Conservation (phyloP, 1,140 invertebrate genomes). For the Hylaeus volcanicus region DNA sequence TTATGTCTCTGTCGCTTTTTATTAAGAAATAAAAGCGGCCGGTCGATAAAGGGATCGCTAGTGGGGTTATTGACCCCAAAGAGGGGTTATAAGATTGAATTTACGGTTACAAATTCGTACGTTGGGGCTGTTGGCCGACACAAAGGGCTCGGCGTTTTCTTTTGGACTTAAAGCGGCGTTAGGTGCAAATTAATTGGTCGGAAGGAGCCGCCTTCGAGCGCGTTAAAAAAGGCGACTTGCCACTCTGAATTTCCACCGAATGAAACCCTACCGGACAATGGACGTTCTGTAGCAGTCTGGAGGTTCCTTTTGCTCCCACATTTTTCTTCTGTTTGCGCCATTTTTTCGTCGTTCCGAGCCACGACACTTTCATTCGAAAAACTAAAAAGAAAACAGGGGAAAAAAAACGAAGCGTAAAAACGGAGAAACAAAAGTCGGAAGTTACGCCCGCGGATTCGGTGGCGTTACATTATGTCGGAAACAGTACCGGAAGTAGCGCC, state of each 20-base stretch:
- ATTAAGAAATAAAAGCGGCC: not conserved
- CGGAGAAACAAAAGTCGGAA: not conserved
- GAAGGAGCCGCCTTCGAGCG: not conserved
- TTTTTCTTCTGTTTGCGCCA: slow-evolving; percentile 8
- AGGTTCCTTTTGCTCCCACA: slow-evolving; percentile 2
- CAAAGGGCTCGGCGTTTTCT: not conserved
- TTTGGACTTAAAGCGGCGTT: not conserved
- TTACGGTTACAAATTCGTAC: not conserved
- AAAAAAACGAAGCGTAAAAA: slow-evolving; percentile 9
- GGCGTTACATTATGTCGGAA: not conserved
- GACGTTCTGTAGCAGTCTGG: not conserved
- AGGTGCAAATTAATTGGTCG: slow-evolving; percentile 25
- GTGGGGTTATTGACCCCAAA: not conserved
- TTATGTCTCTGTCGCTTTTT: too few relatives aligned
- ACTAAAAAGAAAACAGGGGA: too few relatives aligned
- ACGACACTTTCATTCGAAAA: slow-evolving; percentile 17
- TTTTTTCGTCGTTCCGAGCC: slow-evolving; percentile 1
- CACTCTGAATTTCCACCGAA: slow-evolving; percentile 4
- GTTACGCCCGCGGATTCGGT: not conserved
- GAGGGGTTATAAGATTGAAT: not conserved
- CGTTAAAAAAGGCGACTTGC: slow-evolving; percentile 23
- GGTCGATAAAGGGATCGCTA: not conserved
- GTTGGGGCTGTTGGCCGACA: not conserved
- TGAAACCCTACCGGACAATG: slow-evolving; percentile 12
- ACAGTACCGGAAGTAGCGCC: not conserved